These are phyloP conservation scores for Abrostola tripartita DNA, from an alignment of 2,888 invertebrate species.

Conservation along the genomic window DNA sequence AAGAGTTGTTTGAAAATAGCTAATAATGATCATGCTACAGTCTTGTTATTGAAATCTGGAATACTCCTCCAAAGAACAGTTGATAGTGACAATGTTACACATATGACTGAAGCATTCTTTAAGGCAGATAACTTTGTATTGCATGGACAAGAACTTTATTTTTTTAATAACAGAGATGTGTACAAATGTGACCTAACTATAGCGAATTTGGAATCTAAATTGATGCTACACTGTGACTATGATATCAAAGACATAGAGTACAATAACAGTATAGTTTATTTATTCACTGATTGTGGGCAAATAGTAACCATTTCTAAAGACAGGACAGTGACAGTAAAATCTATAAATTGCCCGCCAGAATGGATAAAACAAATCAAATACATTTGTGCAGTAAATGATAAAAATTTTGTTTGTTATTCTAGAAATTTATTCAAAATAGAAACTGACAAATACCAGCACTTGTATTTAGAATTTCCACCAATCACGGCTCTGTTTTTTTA, in stretches of 20 bases:
- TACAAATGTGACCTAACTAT: conserved; percentile 67
- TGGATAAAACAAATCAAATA: conserved; percentile 77
- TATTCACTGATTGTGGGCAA: conserved; percentile 78
- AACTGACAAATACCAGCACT: conserved; percentile 72
- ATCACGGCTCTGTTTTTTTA: conserved; percentile 81
- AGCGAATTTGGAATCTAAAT: conserved; percentile 64
- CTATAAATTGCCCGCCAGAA: conserved; percentile 71
- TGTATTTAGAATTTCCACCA: conserved; percentile 78
- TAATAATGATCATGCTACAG: conserved; percentile 70
- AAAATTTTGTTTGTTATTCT: conserved; percentile 79
- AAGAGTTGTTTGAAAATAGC: conserved; percentile 71
- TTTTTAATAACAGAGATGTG: conserved; percentile 70
- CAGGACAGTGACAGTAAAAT: conserved; percentile 53
- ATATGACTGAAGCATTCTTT: conserved; percentile 69
- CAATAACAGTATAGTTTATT: conserved; percentile 59
- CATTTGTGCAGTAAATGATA: conserved; percentile 70
- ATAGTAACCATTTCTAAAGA: conserved; percentile 68
- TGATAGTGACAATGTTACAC: conserved; percentile 54
- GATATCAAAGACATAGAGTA: conserved; percentile 75
- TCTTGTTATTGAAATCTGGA: conserved; percentile 70
- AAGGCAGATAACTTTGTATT: conserved; percentile 76
- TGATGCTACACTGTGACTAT: conserved; percentile 70
- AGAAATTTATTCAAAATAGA: conserved; percentile 78
- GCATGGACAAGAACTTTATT: conserved; percentile 66
- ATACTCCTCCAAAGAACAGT: conserved; percentile 72